These are phyloP conservation scores for Channa maculata DNA, from an alignment of 2,113 vertebrate species.

Conservation along the genomic window DNA sequence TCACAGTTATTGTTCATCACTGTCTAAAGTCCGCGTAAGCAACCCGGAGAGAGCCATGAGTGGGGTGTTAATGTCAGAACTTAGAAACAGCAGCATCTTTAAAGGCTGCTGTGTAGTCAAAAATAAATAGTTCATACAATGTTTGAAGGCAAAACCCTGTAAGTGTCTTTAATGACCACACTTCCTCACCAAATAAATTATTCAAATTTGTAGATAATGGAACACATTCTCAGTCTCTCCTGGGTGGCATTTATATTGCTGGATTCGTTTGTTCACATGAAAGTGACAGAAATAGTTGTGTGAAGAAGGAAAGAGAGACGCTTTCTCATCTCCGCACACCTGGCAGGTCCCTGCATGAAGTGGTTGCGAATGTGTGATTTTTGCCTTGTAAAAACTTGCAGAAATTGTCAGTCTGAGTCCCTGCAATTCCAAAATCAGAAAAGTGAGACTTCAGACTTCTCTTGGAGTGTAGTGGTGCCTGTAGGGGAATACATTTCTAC, in stretches of 20 bases:
- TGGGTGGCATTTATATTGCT: not conserved
- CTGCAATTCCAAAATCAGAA: no score
- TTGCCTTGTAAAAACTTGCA: not conserved
- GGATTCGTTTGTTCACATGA: not conserved
- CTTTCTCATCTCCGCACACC: not conserved
- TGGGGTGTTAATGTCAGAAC: conserved; percentile 19
- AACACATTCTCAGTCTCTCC: not conserved
- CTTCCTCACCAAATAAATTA: no score
- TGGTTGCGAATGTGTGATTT: not conserved
- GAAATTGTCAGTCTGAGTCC: not conserved
- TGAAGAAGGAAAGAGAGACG: not conserved
- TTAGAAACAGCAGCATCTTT: no score
- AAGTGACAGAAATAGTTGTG: not conserved
- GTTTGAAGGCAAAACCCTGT: no score
- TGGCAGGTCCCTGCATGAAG: not conserved
- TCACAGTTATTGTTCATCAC: not conserved
- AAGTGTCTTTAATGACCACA: no score
- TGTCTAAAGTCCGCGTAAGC: not conserved
- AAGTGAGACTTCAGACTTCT: not conserved
- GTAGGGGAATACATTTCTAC: not conserved
- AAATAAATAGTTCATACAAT: no score
- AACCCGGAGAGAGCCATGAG: conserved; percentile 17
- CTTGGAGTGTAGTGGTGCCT: not conserved
- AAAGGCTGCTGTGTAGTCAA: no score
- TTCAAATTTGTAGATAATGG: no score